Base-by-base conservation (phyloP, 2,797 vertebrate genomes). In the Perodicticus potto region DNA sequence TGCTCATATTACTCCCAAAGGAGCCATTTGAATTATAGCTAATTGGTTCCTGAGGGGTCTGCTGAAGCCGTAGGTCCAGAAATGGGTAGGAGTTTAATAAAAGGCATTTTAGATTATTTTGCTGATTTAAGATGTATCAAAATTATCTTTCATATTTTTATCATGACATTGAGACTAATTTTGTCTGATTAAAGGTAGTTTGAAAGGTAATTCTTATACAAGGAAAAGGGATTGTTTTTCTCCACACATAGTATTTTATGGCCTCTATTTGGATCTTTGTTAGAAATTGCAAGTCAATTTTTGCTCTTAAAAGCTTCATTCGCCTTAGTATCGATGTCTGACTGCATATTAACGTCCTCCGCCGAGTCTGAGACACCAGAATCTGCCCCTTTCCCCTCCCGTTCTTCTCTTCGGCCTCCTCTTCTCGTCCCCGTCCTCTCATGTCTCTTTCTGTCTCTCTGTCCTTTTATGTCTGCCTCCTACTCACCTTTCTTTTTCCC, bases 91-190 rank as follows among this genome's bases (percentile, higher is more conserved):
- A 74, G 16, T 85, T 81, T 43, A 88, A 27, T 32, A 82, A 61
- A 92, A 88, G 67, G 9, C 74, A 84, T 95, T 94, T 92, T 29
- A 27, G 27, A 67, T 94, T 69, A 70, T 93, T 91, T 87, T 86
- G 29, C 45, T 88, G 74, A 93, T 84, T 82, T 73, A 43, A 96
- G 57, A 85, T 88, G 45, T 93, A 61, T 65, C 59, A n/a, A 45
- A 94, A 91, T 96, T 67, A 37, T 74, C 61, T 84, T 92, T 91
- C 65, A 72, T 29, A 53, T 95, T 93, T n/a, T 25, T 92, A 63
- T 65, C 13, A 61, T 86, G 37, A 65, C 14, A 80, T 53, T 69
- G 69, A 94, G 84, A 85, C 53, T 92, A 87, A 91, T 82, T 94
- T 92, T 94, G 5, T 22, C 72, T 83, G 37, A 49, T 2, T 72